Evolutionary conservation across 2,113 vertebrate genomes (phyloP), one percentile per base, ranked within the genome.

Genomic region (Ciconia boyciana): DNA sequence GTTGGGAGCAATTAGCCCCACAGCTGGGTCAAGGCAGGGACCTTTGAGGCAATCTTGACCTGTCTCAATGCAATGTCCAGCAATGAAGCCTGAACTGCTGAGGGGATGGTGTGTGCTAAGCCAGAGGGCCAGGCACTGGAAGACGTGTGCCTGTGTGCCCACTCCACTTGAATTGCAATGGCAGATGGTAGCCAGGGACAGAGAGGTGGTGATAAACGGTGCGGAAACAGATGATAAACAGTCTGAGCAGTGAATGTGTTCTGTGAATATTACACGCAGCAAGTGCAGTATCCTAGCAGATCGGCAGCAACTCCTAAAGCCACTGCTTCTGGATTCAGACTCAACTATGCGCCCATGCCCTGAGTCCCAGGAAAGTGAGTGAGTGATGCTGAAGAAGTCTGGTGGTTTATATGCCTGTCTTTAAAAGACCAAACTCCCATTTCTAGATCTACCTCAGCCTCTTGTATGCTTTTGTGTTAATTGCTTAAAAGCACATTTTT

Each of bases 1-100:
- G 21, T 19, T 60, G 49, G 36, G 36, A 79, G 15, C 15, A 71
- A 32, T 68, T 75, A 76, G 16, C 22, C 18, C 2, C 21, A 51
- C 9, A 36, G 2, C 5, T 64, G 57, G 44, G 19, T 62, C 32
- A 58, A 46, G 49, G 36, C 25, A 66, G 21, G 44, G 36, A 62
- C 16, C 8, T 41, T 15, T 43, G 57, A 17, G 17, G 8, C n/a
- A 62, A 16, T 61, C 24, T 31, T 61, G 49, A 49, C 24, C 49
- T 76, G 19, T 52, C 7, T 57, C 0, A 0, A 15, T 44, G 32
- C 16, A 31, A 8, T 2, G 3, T 46, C 32, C 49, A 48, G 39
- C 1, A 15, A 32, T 22, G 34, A 41, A 90, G 41, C 19, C 64
- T 61, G 64, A 79, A 39, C 44, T 86, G 71, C 48, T 80, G 44